A percentile compares a stretch with the other conserved stretches of the same genome.
These are phyloP conservation scores for Drosophila lowei DNA, from an alignment of 1,140 invertebrate genomes.

Conservation along the genomic window DNA sequence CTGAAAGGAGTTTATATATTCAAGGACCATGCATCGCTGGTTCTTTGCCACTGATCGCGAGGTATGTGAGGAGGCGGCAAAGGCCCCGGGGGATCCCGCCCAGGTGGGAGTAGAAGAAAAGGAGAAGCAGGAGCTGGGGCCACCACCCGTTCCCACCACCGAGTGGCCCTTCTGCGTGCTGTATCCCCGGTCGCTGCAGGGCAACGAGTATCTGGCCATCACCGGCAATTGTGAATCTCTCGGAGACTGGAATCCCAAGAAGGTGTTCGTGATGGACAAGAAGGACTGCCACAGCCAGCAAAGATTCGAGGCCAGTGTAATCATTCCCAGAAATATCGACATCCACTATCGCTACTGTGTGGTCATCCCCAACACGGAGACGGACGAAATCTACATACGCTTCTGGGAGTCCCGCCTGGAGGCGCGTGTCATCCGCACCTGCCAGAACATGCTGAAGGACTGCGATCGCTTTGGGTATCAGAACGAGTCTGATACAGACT, in stretches of 20 bases:
- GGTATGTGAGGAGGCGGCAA: slow-evolving; percentile 27
- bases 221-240: slow-evolving; percentile 83
- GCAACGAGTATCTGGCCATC: slow-evolving; percentile 83
- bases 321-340: slow-evolving; percentile 86
- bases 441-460: slow-evolving; percentile 61
- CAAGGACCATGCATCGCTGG: slow-evolving; percentile 67
- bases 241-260: slow-evolving; percentile 83
- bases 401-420: slow-evolving; percentile 92
- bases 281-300: slow-evolving; percentile 47
- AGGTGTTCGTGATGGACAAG: slow-evolving; percentile 82
- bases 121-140: background rate
- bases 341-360: slow-evolving; percentile 92
- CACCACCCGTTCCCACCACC: slow-evolving; percentile 14
- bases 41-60: slow-evolving; percentile 69
- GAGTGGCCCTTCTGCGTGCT: slow-evolving; percentile 63
- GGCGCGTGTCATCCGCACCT: slow-evolving; percentile 85
- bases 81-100: background rate
- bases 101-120: background rate
- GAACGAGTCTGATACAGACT: slow-evolving; percentile 83
- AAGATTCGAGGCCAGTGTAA: slow-evolving; percentile 83
- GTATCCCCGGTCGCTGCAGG: slow-evolving; percentile 9
- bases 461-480: slow-evolving; percentile 87
- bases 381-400: slow-evolving; percentile 87
- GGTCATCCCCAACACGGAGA: slow-evolving; percentile 84
- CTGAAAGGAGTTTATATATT: background rate